phyloP scores from a whole-genome alignment of 2,113 vertebrate genomes.

The Pionites leucogaster region DNA sequence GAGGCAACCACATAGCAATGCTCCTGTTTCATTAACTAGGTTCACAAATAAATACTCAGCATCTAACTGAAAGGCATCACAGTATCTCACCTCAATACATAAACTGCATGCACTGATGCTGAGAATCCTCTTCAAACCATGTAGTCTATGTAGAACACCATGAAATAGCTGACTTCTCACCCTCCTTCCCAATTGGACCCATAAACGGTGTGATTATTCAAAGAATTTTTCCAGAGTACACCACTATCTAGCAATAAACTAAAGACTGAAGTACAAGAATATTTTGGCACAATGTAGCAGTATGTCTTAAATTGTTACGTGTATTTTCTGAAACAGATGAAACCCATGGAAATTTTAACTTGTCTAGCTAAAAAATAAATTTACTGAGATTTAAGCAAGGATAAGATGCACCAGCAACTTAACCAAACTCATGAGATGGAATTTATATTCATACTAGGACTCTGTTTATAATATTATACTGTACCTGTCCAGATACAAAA shows the following conservation, averaged over 20 bases:
- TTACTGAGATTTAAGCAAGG: neutral
- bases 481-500: slow-evolving; percentile 98
- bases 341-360: neutral
- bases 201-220: neutral
- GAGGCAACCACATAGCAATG: neutral
- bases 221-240: neutral
- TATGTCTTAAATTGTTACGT: neutral
- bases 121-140: neutral
- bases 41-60: neutral
- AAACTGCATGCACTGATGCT: neutral
- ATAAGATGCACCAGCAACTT: neutral
- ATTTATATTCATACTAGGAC: neutral
- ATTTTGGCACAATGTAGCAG: neutral
- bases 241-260: neutral
- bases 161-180: neutral
- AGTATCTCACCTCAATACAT: neutral
- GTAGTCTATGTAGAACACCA: neutral
- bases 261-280: neutral
- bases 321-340: neutral
- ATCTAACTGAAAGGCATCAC: neutral
- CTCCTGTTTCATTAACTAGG: neutral
- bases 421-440: neutral
- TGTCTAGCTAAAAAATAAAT: neutral
- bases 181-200: neutral
- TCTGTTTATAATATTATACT: neutral